Evolutionary conservation across 2,797 vertebrate genomes (phyloP).

Genomic region (Neopelma chrysocephalum): DNA sequence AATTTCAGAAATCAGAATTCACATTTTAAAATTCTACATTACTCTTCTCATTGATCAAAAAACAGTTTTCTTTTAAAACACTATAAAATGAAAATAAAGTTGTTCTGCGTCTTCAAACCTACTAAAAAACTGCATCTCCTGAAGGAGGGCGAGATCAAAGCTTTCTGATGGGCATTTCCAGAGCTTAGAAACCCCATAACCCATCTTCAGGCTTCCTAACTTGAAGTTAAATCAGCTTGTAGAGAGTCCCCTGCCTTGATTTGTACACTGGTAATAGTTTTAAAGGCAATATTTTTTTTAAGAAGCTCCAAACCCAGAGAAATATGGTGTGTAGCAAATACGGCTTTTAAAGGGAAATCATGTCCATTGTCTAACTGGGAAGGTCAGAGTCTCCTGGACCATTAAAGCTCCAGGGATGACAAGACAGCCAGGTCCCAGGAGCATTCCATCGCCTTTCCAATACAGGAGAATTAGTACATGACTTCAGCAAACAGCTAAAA

Average conservation of each 20-base stretch:
- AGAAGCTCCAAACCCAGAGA: not conserved
- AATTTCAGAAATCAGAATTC: not conserved
- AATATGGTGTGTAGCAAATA: not conserved
- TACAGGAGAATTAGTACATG: accelerated
- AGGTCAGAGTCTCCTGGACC: too few relatives aligned
- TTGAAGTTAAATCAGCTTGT: not conserved
- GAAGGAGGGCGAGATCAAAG: not conserved
- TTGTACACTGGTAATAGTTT: not conserved
- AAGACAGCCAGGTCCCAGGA: not conserved
- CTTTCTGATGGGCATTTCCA: not conserved
- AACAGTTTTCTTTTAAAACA: not conserved
- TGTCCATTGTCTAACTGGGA: not conserved
- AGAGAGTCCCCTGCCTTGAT: not conserved
- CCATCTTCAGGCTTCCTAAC: not conserved
- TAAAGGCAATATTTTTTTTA: not conserved
- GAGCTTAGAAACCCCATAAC: not conserved
- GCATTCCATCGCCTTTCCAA: not conserved
- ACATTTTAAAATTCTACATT: not conserved
- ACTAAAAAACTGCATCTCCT: not conserved
- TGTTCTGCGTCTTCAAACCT: not conserved
- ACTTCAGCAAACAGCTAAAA: not conserved
- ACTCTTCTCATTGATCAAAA: not conserved
- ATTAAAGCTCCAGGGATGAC: not conserved
- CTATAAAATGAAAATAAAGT: not conserved
- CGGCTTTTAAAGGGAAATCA: not conserved